These are phyloP conservation scores for Paracentrotus lividus DNA, from an alignment of 53 echinoderm and acorn worm genomes.

Conservation along the genomic window DNA sequence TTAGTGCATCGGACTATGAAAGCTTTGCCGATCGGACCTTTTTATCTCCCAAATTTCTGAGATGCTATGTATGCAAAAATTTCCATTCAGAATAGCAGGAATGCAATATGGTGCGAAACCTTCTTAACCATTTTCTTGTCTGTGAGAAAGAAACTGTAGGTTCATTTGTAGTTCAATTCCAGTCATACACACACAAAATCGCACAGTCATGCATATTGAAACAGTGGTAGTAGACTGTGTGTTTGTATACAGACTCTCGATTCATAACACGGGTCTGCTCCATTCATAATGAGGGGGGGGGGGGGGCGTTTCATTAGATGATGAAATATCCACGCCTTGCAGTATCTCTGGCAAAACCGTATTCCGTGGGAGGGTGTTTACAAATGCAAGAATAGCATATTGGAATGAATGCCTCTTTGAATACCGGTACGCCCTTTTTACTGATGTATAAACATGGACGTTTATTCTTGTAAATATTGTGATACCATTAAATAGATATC, in stretches of 20 bases:
- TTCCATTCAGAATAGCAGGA: not conserved
- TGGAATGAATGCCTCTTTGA: not conserved
- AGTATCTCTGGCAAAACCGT: not conserved
- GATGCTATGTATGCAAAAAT: not conserved
- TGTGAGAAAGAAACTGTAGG: not conserved
- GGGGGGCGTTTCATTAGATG: slow-evolving; percentile 1
- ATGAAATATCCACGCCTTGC: slow-evolving; percentile 26
- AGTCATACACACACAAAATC: not conserved
- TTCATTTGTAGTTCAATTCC: slow-evolving; percentile 24
- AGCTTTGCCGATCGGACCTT: too few species aligned
- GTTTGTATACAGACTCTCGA: slow-evolving; percentile 37
- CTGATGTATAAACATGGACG: not conserved
- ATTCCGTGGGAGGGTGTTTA: not conserved
- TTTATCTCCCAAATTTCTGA: not conserved
- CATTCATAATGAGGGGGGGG: slow-evolving; percentile 51
- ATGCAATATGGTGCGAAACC: not conserved
- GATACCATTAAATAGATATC: not conserved
- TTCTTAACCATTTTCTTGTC: slow-evolving; percentile 43
- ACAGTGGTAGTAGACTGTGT: not conserved
- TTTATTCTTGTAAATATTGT: not conserved
- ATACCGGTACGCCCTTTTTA: not conserved
- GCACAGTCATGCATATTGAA: not conserved
- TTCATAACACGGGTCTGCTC: slow-evolving; percentile 15
- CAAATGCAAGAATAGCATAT: not conserved
- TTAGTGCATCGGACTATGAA: not conserved